Base-by-base conservation (phyloP, 2,113 vertebrate species). In the Gymnorhina tibicen region DNA sequence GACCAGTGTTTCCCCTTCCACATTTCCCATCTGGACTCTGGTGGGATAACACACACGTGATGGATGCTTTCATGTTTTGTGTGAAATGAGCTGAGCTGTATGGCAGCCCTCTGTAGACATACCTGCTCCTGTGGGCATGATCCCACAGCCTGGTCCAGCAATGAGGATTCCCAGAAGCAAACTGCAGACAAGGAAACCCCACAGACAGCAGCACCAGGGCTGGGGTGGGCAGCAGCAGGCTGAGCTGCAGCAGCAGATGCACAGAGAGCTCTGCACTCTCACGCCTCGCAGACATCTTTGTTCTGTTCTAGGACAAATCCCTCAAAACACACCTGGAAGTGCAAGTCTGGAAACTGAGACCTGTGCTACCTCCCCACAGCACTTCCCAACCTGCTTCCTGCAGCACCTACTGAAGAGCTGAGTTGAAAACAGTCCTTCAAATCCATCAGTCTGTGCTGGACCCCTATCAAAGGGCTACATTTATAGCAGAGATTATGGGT, bases 221-320 rank as follows among this genome's bases (percentile, higher is more conserved):
- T 49, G 49, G 22, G 16, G 6, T 3, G 9, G 32, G 66, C 75
- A 50, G 16, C 0, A 2, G 13, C 4, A 4, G 11, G 50, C 37
- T 81, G n/a, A 42, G 55, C 33, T 0, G 0, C 0, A 6, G 63
- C 3, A 0, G 50, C 20, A n/a, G 52, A n/a, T 10, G 8, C 7
- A 7, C 1, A 8, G 33, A 59, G 67, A 73, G 37, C 21, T 59
- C 67, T 42, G 44, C 16, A 1, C 10, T 50, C 44, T 37, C 44
- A 24, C 0, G 0, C 22, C 17, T 79, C 0, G 0, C n/a, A 41
- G 75, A 28, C 1, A 0, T 8, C 47, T 53, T 53, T 28, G 24
- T 11, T 75, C 62, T 37, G 33, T 39, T 68, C 56, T 14, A 32
- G 60, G 84, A 42, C 23, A 83, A 63, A 76, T 23, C 37, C 4